Base-by-base conservation (phyloP, 2,797 vertebrate species). In the Pipistrellus pipistrellus region DNA sequence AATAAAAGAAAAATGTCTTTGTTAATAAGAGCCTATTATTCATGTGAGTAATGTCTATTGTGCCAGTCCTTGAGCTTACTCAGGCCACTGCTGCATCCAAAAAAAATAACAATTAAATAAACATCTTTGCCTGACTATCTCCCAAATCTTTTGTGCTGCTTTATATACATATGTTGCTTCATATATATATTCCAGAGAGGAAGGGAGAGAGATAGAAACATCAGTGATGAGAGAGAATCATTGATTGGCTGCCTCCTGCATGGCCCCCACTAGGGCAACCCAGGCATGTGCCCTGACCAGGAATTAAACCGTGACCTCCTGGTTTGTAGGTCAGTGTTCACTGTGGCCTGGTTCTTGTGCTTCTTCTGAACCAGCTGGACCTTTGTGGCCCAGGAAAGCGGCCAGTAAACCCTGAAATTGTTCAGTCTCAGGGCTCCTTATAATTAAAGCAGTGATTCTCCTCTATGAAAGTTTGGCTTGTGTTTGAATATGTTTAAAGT, bases 401-500 rank as follows among this genome's bases (percentile, higher is more conserved):
- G 15, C 48, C 13, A 6, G 7, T 84, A 88, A 83, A 32, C 23
- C 1, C 48, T 91, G 18, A 35, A 23, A 18, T 66, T 27, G 11
- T 68, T 87, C 38, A 57, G 82, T 69, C 44, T 92, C n/a, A 86
- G 59, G 23, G n/a, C 1, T 68, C 6, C 32, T 90, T 96, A 75
- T 88, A 94, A 86, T 91, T 87, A 94, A 85, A 87, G 46, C 30
- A 83, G 27, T 82, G 48, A 53, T 69, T 91, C 81, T 76, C 18
- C 13, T 95, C 89, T 88, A 83, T 85, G 87, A 55, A 80, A 91
- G 41, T 85, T 83, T 73, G 23, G 11, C 21, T 62, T 92, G 25
- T 27, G 3, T 78, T 91, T 75, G 84, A 76, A 30, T 90, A 18
- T 18, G 0, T 77, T 93, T 23, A 53, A 20, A 71, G 25, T n/a